Base-by-base conservation (phyloP, 2,113 vertebrate species). In the Pterocles orientalis region DNA sequence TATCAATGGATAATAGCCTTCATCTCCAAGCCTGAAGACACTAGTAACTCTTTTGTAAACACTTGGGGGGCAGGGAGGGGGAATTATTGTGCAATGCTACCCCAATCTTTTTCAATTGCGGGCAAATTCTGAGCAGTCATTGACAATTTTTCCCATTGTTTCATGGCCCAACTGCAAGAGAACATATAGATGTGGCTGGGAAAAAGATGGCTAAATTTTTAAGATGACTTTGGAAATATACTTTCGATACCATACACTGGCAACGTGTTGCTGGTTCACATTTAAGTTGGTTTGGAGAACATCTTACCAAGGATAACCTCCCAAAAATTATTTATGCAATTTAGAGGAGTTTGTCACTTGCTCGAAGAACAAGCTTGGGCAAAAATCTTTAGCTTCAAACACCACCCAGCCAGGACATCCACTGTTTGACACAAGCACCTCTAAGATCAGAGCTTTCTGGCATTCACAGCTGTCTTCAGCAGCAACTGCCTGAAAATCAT, bases 401-500 rank as follows among this genome's bases (percentile, higher is more conserved):
- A 5, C 18, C n/a, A 54, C 2, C 1, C 24, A 90, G 62, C 19
- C 58, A 66, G 43, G 89, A 68, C 10, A 56, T 14, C 3, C 36
- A 26, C 13, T 41, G 36, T 41, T 71, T 77, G 56, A 78, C 17
- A 85, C 6, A 48, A 80, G 47, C 19, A 39, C 10, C 56, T 28
- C 12, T 45, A 86, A 36, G 34, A 51, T 70, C 48, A 81, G 56
- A 65, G n/a, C 54, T 83, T 86, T 92, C 90, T 95, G 87, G 82
- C 93, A 86, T 90, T 91, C 82, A 72, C 58, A 93, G 25, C 58
- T 58, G 48, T 60, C 91, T 88, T 83, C 61, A 47, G 53, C 6
- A 11, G 76, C 78, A 76, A 72, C 70, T 61, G 90, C 82, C 84
- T 93, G 65, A 93, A 96, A 86, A 95, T 88, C 20, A 88, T 95